Evolutionary conservation across 2,888 invertebrate species (phyloP).

Genomic region (Erannis defoliaria): DNA sequence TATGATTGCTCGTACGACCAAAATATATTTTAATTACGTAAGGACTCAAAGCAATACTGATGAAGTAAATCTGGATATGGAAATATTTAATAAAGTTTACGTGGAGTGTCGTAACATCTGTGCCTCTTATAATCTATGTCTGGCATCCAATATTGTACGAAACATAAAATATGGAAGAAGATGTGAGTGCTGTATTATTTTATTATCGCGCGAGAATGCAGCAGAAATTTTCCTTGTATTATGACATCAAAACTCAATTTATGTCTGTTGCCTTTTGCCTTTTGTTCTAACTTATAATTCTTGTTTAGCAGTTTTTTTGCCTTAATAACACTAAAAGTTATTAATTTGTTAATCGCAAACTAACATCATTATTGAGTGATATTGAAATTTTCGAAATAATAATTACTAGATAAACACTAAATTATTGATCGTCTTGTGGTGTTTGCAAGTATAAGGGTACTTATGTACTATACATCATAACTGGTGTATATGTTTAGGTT

Average conservation of each 20-base stretch:
- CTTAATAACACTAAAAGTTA: too few relatives aligned
- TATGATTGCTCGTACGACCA: slow-evolving; percentile 17
- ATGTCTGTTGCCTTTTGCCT: slow-evolving; percentile 72
- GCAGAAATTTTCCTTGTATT: slow-evolving; percentile 70
- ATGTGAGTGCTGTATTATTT: slow-evolving; percentile 63
- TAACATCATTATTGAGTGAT: too few relatives aligned
- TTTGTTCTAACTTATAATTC: slow-evolving; percentile 58
- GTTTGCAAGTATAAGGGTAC: too few relatives aligned
- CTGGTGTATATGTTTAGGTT: too few relatives aligned
- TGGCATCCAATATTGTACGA: slow-evolving; percentile 39
- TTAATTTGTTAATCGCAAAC: too few relatives aligned
- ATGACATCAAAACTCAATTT: slow-evolving; percentile 81
- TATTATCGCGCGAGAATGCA: slow-evolving; percentile 72
- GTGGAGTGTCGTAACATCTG: slow-evolving; percentile 30
- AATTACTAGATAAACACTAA: too few relatives aligned
- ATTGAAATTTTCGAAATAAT: too few relatives aligned
- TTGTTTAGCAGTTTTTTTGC: not conserved
- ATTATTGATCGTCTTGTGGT: too few relatives aligned
- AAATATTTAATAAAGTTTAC: slow-evolving; percentile 38
- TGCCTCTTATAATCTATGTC: slow-evolving; percentile 34
- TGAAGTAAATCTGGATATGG: slow-evolving; percentile 26
- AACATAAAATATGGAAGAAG: slow-evolving; percentile 37
- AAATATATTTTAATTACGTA: slow-evolving; percentile 31
- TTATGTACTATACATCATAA: too few relatives aligned
- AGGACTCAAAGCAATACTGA: slow-evolving; percentile 22